Evolutionary conservation across 2,888 invertebrate genomes (phyloP).

Genomic region (Eurois occulta): DNA sequence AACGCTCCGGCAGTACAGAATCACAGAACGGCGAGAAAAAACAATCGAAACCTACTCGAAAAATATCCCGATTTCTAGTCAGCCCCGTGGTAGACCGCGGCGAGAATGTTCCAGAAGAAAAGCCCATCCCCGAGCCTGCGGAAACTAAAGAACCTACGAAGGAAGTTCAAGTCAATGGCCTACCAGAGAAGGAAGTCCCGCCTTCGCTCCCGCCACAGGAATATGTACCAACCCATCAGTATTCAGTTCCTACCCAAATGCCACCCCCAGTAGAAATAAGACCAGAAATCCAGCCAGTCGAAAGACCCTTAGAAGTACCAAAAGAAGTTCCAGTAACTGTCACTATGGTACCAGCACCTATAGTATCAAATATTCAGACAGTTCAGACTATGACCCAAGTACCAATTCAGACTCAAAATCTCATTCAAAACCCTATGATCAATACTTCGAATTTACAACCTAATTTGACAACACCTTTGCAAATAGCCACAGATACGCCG

Average conservation of each 20-base stretch:
- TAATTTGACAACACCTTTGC: slow-evolving; percentile 83
- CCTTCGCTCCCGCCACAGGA: slow-evolving; percentile 62
- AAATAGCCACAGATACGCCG: slow-evolving; percentile 85
- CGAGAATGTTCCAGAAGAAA: slow-evolving; percentile 76
- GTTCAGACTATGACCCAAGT: slow-evolving; percentile 48
- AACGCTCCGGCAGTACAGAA: slow-evolving; percentile 84
- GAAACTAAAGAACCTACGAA: slow-evolving; percentile 57
- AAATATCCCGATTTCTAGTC: slow-evolving; percentile 95
- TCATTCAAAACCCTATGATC: slow-evolving; percentile 70
- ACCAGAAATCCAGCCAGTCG: slow-evolving; percentile 57
- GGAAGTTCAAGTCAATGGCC: slow-evolving; percentile 74
- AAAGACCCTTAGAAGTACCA: slow-evolving; percentile 57
- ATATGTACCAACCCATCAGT: slow-evolving; percentile 82
- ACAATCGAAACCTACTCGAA: slow-evolving; percentile 91
- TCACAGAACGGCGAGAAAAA: slow-evolving; percentile 84
- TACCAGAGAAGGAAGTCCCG: slow-evolving; percentile 70
- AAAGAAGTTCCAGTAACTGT: slow-evolving; percentile 65
- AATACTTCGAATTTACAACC: slow-evolving; percentile 75
- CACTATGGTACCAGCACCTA: slow-evolving; percentile 62
- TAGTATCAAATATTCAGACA: slow-evolving; percentile 64
- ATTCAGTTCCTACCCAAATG: slow-evolving; percentile 75
- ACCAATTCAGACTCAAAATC: slow-evolving; percentile 62
- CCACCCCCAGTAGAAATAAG: slow-evolving; percentile 68
- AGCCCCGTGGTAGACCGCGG: slow-evolving; percentile 93
- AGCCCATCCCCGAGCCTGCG: slow-evolving; percentile 61